Base-by-base conservation (phyloP, 2,113 vertebrate genomes). In the Malaclemys terrapin region DNA sequence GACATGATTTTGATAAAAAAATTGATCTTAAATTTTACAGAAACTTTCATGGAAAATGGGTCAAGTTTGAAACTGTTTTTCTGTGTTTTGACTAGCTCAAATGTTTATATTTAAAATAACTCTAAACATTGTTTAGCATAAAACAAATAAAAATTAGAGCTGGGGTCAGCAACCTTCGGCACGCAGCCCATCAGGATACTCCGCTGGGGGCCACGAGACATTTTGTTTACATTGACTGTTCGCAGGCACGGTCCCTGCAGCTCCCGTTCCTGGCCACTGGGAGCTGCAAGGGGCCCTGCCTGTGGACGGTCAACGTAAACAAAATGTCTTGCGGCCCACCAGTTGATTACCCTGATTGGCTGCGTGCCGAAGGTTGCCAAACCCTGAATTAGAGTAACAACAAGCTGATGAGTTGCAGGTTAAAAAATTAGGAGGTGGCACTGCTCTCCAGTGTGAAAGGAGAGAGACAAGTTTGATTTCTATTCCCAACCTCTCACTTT, bases 101-200 rank as follows among this genome's bases (percentile, higher is more conserved):
- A 52, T 96, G 88, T 94, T 97, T 96, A 75, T 91, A 89, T 97
- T 97, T 95, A 85, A 92, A 85, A 95, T 93, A 97, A 96, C 89
- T 38, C 72, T 95, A 95, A 97, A 95, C 86, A 96, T 89, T 96
- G 93, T 95, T 97, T 94, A 69, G 79, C 96, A 85, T 86, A 95
- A 95, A 97, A 97, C 92, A 89, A 96, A 94, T 97, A 84, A 90
- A 83, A 94, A 96, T 94, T 57, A 20, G 53, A 54, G 20, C 53
- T 22, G 53, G 20, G 53, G 53, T 54, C 53, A 22, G 53, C 53
- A 54, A 54, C 53, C 53, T 54, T 54, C 3, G 53, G 53, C 7
- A 22, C 20, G 8, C 8, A 3, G 20, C 53, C 53, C 53, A 54
- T 54, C 53, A 54, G 20, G 20, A 3, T 54, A 54, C 20, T 22